A percentile compares a stretch with the other conserved stretches of the same genome.
Evolutionary conservation across 2,888 invertebrate genomes (phyloP).

Genomic region (Mythimna pallens): DNA sequence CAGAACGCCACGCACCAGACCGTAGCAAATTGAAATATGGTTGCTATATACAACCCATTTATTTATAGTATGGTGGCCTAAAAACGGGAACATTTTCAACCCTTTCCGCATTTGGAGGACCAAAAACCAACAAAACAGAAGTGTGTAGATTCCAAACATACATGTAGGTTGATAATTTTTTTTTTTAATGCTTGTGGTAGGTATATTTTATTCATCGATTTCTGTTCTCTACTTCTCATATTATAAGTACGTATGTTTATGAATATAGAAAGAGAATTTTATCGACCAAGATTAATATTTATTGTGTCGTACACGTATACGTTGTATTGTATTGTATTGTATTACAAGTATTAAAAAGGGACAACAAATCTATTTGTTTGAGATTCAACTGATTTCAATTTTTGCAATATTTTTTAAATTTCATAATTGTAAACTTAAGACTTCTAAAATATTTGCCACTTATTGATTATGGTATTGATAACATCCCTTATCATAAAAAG

Average conservation of each 20-base stretch:
- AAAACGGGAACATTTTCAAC: slow-evolving; percentile 10
- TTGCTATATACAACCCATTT: not conserved
- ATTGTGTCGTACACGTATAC: too few species aligned
- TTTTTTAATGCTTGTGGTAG: not conserved
- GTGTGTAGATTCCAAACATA: not conserved
- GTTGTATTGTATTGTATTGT: too few species aligned
- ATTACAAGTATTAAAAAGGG: too few species aligned
- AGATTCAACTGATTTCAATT: slow-evolving; percentile 13
- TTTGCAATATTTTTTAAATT: slow-evolving; percentile 3
- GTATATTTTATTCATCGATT: slow-evolving; percentile 32
- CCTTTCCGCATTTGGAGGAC: slow-evolving; percentile 12
- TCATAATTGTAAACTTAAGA: not conserved
- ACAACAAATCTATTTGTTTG: slow-evolving; percentile 27
- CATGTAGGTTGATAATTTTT: not conserved
- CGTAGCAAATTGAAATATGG: slow-evolving; percentile 3
- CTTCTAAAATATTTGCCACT: slow-evolving; percentile 7
- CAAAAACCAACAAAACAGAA: not conserved
- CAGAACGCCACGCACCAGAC: not conserved
- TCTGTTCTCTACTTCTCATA: slow-evolving; percentile 15
- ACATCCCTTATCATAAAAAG: slow-evolving; percentile 24
- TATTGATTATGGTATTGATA: slow-evolving; percentile 17
- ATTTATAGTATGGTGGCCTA: slow-evolving; percentile 27
- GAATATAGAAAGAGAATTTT: slow-evolving; percentile 31
- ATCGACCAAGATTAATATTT: slow-evolving; percentile 40
- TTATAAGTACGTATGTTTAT: slow-evolving; percentile 16